Evolutionary conservation across 1,140 invertebrate species (phyloP), one percentile per base, ranked within the genome.

Genomic region (Cotesia typhae): DNA sequence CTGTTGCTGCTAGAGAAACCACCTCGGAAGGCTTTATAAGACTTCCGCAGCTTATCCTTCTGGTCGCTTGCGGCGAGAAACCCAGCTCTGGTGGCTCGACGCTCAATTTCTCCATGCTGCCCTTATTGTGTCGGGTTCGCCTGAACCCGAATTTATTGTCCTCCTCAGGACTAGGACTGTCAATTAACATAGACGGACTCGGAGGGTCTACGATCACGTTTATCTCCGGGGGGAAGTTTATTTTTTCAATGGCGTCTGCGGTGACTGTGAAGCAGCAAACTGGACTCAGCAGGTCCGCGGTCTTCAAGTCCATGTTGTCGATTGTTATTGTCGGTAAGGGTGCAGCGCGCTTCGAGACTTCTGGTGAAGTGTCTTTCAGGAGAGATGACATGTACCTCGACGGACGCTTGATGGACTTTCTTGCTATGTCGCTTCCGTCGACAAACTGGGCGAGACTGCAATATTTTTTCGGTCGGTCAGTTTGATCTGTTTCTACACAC

Each of bases 381-480:
- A 66, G 57, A 12, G 67, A 70, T 52, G 75, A 75, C 3, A 73
- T 61, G 63, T 74, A 78, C 71, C 63, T 79, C 1, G 69, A 53
- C 9, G 74, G 74, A 28, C 87, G 89, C 78, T 92, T 92, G 79
- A 94, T 92, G 3, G 93, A 94, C 79, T 90, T 89, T 63, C 92
- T 89, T 1, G 91, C 92, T 70, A 94, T 94, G 80, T 94, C 93
- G 81, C 90, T 94, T 41, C 92, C 92, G 85, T 94, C 93, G 72
- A 91, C 92, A 79, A 94, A 94, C 75, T 93, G 90, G 4, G 92
- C 92, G 76, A 94, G 85, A 80, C 92, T 92, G 78, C 92, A 92
- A 81, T 91, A 92, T 76, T 90, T 90, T 59, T 89, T 88, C 63
- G 91, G 89, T 75, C 88, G 83, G 3, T 85, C 85, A 1, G 74